A percentile compares a stretch with the other conserved stretches of the same genome.
Evolutionary conservation across 2,113 vertebrate species (phyloP).

Genomic region (Litocranius walleri): DNA sequence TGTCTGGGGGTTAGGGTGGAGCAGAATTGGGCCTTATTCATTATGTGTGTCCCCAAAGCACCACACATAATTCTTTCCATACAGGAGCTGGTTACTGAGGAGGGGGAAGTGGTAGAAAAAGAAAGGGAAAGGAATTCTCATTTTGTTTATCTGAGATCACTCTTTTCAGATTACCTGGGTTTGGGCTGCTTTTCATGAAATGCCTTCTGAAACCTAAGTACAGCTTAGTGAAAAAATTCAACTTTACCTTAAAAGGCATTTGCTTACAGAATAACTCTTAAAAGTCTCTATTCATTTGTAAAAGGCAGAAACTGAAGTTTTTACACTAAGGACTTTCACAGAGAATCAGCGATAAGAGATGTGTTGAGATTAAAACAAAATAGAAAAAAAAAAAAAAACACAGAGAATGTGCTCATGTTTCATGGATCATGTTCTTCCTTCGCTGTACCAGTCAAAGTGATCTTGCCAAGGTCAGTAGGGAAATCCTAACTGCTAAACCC

Average conservation of each 20-base stretch:
- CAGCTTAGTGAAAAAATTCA: background rate
- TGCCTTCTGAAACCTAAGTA: background rate
- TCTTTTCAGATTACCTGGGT: background rate
- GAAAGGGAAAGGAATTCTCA: background rate
- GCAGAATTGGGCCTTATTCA: background rate
- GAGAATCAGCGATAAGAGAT: background rate
- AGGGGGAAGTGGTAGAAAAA: background rate
- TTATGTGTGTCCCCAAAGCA: constrained; percentile 21
- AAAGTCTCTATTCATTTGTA: constrained; percentile 27
- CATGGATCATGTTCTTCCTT: background rate
- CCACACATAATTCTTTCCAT: background rate
- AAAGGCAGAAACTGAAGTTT: background rate
- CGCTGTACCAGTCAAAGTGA: background rate
- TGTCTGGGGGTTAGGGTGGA: background rate
- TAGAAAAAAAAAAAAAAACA: background rate
- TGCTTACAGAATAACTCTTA: background rate
- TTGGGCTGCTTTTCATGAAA: background rate
- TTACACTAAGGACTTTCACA: background rate
- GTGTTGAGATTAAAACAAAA: background rate
- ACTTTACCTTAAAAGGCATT: background rate
- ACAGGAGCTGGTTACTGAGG: background rate
- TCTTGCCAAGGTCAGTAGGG: background rate
- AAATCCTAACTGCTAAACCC: background rate
- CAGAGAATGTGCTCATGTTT: background rate
- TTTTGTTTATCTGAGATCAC: background rate